phyloP scores from a whole-genome alignment of 1,140 invertebrate species.

The Medauroidea extradentata region DNA sequence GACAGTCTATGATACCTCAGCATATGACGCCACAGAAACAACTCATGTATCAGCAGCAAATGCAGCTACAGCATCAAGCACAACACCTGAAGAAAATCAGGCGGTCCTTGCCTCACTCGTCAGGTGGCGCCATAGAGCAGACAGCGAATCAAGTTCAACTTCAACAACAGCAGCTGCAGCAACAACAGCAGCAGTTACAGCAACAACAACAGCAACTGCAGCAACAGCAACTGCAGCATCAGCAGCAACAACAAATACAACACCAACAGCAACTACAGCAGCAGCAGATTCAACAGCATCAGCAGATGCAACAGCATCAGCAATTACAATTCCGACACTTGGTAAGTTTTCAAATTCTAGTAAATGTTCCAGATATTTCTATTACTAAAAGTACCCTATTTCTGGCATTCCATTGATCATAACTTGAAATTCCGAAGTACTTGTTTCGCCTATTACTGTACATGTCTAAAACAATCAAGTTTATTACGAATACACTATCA shows the following conservation, averaged over 20 bases:
- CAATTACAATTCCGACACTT: neutral
- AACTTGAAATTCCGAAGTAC: too few species aligned
- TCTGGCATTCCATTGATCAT: too few species aligned
- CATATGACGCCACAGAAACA: constrained; percentile 42
- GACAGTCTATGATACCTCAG: constrained; percentile 28
- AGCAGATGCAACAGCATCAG: constrained; percentile 15
- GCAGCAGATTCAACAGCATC: constrained; percentile 18
- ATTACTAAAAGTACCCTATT: too few species aligned
- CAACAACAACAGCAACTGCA: constrained; percentile 15
- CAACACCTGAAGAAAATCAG: constrained; percentile 46
- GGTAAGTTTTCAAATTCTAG: too few species aligned
- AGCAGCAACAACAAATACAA: neutral
- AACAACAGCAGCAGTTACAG: constrained; percentile 17
- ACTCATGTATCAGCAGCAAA: constrained; percentile 46
- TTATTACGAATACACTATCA: too few species aligned
- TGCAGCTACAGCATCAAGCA: constrained; percentile 45
- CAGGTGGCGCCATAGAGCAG: neutral
- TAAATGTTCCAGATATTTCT: too few species aligned
- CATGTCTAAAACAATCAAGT: too few species aligned
- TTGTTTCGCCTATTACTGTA: too few species aligned
- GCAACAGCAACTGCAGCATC: constrained; percentile 22
- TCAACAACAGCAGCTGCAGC: constrained; percentile 29
- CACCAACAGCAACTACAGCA: constrained; percentile 20
- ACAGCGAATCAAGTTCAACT: constrained; percentile 19
- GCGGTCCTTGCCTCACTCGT: constrained; percentile 34